Evolutionary conservation across 2,888 invertebrate species (phyloP), one percentile per base, ranked within the genome.

Genomic region (Cheilosia impressa): DNA sequence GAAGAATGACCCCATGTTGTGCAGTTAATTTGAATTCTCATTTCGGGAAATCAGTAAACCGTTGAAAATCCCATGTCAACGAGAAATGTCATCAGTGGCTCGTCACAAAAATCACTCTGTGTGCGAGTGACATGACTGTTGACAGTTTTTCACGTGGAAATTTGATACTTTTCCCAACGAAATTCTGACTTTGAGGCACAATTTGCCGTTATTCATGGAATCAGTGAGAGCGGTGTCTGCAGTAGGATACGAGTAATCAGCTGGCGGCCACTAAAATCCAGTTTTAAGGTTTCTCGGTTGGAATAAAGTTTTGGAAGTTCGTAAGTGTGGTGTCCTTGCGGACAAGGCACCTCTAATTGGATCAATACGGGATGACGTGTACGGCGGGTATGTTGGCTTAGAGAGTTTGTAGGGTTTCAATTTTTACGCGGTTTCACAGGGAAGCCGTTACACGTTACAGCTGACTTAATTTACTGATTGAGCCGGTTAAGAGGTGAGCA

Each of bases 101-200:
- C 66, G 66, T 83, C 66, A 83, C 15, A 66, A 43, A 69, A 69
- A 69, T 52, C 17, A 45, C 31, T 22, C 22, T 43, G 27, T 27
- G 13, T 60, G 47, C 65, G 80, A 80, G 43, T 83, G 83, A 78
- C 72, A 66, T 78, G 80, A 66, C 69, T 76, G 87, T 63, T 87
- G 87, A 87, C 87, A 87, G 80, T 85, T 85, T 84, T 85, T 57
- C 77, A 87, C 77, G 72, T 78, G 77, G 87, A 87, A 84, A 87
- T 81, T 53, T 45, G 87, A 87, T 87, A 87, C 73, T 85, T 87
- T 87, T 71, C 19, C 17, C 15, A 45, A 78, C 17, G 19, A 50
- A 55, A 43, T 34, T 22, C 6, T 19, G 24, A 68, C 38, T 50
- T 52, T 47, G 24, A 66, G 65, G 52, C 55, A 24, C 50, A 85